Evolutionary conservation across 2,888 invertebrate species (phyloP).

Genomic region (Pseudococcus viburni): DNA sequence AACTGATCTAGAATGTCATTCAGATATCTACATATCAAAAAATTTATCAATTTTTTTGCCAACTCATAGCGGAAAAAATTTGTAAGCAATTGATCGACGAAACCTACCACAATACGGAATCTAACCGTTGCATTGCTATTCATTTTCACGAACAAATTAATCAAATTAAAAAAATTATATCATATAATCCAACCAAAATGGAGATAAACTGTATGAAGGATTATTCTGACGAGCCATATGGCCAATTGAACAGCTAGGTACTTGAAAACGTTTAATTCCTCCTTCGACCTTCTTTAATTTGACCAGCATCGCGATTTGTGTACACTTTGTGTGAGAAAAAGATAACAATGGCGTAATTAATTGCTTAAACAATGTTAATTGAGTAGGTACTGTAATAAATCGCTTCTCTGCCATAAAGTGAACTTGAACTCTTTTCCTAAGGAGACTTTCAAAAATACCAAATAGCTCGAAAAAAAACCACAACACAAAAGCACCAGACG

Average conservation of each 20-base stretch:
- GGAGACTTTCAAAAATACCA: not conserved
- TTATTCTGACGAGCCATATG: not conserved
- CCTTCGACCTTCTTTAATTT: conserved; percentile 45
- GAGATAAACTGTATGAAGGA: too few relatives aligned
- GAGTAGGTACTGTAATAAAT: conserved; percentile 1
- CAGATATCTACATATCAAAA: too few relatives aligned
- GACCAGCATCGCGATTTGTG: not conserved
- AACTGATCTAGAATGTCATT: too few relatives aligned
- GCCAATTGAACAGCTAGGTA: too few relatives aligned
- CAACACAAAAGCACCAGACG: not conserved
- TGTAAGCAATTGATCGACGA: too few relatives aligned
- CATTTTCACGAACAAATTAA: too few relatives aligned
- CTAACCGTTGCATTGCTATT: too few relatives aligned
- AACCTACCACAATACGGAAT: too few relatives aligned
- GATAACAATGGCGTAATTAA: conserved; percentile 38
- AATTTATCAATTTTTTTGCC: too few relatives aligned
- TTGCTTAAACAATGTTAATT: conserved; percentile 39
- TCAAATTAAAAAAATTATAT: too few relatives aligned
- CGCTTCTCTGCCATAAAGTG: conserved; percentile 19
- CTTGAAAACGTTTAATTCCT: not conserved
- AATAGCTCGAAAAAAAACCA: not conserved
- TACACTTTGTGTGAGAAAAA: conserved; percentile 27
- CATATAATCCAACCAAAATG: too few relatives aligned
- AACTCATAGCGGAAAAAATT: too few relatives aligned
- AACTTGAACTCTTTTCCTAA: conserved; percentile 38